phyloP scores from a whole-genome alignment of 2,797 vertebrate genomes.

The Synanceia verrucosa region DNA sequence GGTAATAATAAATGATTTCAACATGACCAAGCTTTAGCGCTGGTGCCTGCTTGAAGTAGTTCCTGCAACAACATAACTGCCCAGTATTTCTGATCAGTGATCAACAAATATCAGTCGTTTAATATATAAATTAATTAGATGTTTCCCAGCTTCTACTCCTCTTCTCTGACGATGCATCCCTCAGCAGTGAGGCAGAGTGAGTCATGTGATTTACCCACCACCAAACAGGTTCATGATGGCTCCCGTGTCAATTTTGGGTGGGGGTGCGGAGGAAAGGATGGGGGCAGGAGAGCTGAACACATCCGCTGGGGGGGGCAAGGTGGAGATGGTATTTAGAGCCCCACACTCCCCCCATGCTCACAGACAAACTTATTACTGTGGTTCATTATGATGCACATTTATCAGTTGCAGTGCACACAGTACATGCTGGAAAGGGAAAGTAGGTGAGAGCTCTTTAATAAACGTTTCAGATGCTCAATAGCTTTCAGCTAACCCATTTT shows the following conservation, averaged over 20 bases:
- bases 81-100: background rate
- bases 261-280: constrained; percentile 87
- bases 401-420: constrained; percentile 40
- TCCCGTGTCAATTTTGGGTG: constrained; percentile 90
- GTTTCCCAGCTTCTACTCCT: constrained; percentile 7
- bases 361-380: constrained; percentile 11
- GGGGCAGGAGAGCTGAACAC: constrained; percentile 89
- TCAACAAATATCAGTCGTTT: background rate
- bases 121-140: no score
- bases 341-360: constrained; percentile 11
- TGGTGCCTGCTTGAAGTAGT: background rate
- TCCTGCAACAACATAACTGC: constrained; percentile 6
- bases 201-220: constrained; percentile 89
- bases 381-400: constrained; percentile 35
- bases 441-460: constrained; percentile 35
- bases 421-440: constrained; percentile 56
- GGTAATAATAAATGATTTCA: constrained; percentile 20
- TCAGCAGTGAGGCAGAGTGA: constrained; percentile 22
- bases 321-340: constrained; percentile 63
- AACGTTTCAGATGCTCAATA: constrained; percentile 43
- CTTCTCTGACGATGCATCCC: constrained; percentile 20
- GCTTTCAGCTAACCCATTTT: constrained; percentile 51
- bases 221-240: constrained; percentile 95
- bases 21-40: constrained; percentile 1
- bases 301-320: constrained; percentile 84